phyloP scores from a whole-genome alignment of 2,888 invertebrate species.

The Rhamnusium bicolor region DNA sequence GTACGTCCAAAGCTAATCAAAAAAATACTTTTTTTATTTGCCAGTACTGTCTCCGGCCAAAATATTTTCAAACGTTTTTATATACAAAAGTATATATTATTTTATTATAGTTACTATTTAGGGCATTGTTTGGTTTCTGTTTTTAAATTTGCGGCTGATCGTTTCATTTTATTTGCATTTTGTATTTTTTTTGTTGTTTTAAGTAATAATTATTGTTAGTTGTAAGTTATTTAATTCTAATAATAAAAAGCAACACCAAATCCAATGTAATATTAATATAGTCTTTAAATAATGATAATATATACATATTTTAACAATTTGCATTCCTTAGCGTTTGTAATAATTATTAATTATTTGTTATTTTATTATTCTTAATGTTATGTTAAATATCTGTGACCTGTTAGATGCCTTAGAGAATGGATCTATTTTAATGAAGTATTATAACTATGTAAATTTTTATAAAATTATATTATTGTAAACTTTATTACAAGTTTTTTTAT shows the following conservation, averaged over 20 bases:
- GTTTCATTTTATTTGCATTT: conserved; percentile 6
- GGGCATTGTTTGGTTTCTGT: conserved; percentile 13
- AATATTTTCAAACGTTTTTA: neutral
- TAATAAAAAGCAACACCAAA: conserved; percentile 50
- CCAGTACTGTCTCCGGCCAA: neutral
- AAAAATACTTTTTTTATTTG: neutral
- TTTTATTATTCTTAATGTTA: conserved; percentile 51
- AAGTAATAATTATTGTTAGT: conserved; percentile 36
- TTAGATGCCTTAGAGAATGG: conserved; percentile 64
- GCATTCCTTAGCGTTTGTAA: conserved; percentile 53
- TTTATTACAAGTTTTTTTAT: neutral
- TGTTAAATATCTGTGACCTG: conserved; percentile 64
- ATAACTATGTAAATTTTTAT: conserved; percentile 58
- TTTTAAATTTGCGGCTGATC: conserved; percentile 6
- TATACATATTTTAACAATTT: conserved; percentile 39
- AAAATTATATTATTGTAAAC: conserved; percentile 52
- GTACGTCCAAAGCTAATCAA: neutral
- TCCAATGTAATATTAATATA: conserved; percentile 49
- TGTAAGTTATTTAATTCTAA: conserved; percentile 35
- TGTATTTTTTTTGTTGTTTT: conserved; percentile 9
- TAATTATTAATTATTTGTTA: conserved; percentile 51
- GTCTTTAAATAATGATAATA: conserved; percentile 29
- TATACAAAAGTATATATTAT: neutral
- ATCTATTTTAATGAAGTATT: conserved; percentile 61
- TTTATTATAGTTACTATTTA: neutral